Percentiles rank a stretch among this genome's conserved stretches.
Evolutionary conservation across 2,888 invertebrate species (phyloP).

Genomic region (Leptopterna dolabrata): DNA sequence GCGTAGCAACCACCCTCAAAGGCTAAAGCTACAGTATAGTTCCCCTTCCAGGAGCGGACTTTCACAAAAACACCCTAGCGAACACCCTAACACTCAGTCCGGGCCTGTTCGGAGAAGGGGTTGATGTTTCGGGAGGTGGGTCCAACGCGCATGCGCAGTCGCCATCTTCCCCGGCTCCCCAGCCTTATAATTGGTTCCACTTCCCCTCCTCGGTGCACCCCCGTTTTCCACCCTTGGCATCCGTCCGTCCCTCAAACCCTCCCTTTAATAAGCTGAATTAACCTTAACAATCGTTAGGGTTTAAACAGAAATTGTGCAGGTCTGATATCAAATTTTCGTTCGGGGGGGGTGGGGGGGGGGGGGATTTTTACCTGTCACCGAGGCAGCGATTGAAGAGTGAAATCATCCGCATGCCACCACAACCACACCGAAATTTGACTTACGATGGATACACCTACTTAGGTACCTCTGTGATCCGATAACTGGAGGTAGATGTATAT

Average conservation of each 20-base stretch:
- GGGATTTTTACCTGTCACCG: background rate
- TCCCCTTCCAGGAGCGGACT: conserved; percentile 8
- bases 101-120: conserved; percentile 3
- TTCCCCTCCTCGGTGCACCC: background rate
- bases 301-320: conserved; percentile 3
- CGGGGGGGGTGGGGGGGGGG: too few species aligned
- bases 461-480: too few species aligned
- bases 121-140: background rate
- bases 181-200: conserved; percentile 52
- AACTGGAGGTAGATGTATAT: too few species aligned
- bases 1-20: background rate
- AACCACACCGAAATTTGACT: background rate
- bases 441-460: too few species aligned
- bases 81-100: background rate
- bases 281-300: conserved; percentile 35
- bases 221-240: conserved; percentile 1
- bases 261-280: conserved; percentile 36
- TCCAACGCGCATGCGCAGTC: conserved; percentile 47
- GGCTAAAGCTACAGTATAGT: conserved; percentile 7
- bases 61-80: background rate
- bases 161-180: conserved; percentile 45
- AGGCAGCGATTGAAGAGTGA: background rate
- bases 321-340: background rate
- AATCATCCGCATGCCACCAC: background rate
- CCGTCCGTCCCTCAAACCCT: background rate